Percentiles rank a stretch among this genome's conserved stretches.
These are phyloP conservation scores for Rhynchophorus ferrugineus DNA, from an alignment of 1,140 invertebrate species.

Conservation along the genomic window DNA sequence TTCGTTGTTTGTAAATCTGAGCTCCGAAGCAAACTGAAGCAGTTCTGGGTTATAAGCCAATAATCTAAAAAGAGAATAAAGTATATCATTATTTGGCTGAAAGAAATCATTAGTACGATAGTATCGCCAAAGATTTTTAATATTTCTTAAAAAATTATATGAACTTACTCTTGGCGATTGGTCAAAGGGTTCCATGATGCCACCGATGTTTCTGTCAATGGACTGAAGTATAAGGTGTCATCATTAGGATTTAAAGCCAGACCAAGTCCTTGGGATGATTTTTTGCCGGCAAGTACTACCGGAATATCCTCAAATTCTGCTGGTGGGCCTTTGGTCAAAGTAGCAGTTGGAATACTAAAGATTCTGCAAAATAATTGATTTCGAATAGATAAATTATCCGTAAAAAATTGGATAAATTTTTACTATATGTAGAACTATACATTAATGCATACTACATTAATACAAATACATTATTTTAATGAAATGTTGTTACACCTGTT, in stretches of 20 bases:
- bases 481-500: no score
- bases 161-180: constrained; percentile 55
- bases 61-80: constrained; percentile 49
- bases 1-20: constrained; percentile 57
- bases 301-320: constrained; percentile 61
- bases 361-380: constrained; percentile 43
- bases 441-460: no score
- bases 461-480: no score
- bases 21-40: constrained; percentile 67
- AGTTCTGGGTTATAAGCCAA: constrained; percentile 59
- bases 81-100: no score
- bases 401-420: no score
- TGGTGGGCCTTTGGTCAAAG: constrained; percentile 59
- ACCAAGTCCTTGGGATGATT: constrained; percentile 72
- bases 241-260: constrained; percentile 59
- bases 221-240: constrained; percentile 64
- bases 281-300: constrained; percentile 65
- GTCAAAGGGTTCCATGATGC: constrained; percentile 67
- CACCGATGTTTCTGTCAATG: constrained; percentile 67
- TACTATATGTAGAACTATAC: no score
- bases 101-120: no score
- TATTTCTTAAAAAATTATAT: no score
- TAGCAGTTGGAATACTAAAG: constrained; percentile 65
- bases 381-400: neutral
- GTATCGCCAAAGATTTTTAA: no score